These are phyloP conservation scores for Corbicula japonica DNA, from an alignment of 2,888 invertebrate genomes.

Conservation along the genomic window DNA sequence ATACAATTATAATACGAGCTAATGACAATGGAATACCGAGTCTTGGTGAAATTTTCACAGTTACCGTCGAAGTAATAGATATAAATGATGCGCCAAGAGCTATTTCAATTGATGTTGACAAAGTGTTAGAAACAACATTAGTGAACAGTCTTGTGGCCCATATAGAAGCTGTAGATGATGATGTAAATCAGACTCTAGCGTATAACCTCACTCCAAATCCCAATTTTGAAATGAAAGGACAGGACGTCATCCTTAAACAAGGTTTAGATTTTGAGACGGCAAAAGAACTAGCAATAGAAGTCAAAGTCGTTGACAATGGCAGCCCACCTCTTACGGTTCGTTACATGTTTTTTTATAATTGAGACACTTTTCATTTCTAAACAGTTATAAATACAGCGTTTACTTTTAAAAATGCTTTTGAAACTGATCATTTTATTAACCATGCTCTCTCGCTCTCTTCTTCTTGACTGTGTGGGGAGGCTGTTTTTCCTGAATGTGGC, in stretches of 20 bases:
- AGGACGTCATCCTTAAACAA: slow-evolving; percentile 9
- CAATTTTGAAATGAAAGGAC: slow-evolving; percentile 4
- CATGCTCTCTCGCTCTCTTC: too few relatives aligned
- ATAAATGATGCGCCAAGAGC: slow-evolving; percentile 71
- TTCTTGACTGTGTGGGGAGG: too few relatives aligned
- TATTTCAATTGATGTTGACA: slow-evolving; percentile 48
- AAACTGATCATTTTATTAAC: not conserved
- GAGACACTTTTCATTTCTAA: not conserved
- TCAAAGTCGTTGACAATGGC: slow-evolving; percentile 29
- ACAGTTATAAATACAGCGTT: not conserved
- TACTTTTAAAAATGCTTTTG: not conserved
- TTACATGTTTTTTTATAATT: not conserved
- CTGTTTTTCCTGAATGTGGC: too few relatives aligned
- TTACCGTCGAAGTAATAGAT: slow-evolving; percentile 64
- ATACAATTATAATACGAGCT: slow-evolving; percentile 63
- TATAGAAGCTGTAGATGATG: slow-evolving; percentile 63
- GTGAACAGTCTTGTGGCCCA: slow-evolving; percentile 8
- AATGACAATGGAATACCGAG: slow-evolving; percentile 67
- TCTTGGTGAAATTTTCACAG: slow-evolving; percentile 48
- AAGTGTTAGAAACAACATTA: slow-evolving; percentile 38
- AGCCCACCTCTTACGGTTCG: slow-evolving; percentile 32
- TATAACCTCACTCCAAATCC: slow-evolving; percentile 44
- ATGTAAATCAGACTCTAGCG: slow-evolving; percentile 55
- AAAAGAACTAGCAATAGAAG: not conserved
- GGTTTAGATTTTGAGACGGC: slow-evolving; percentile 35